A percentile compares a stretch with the other conserved stretches of the same genome.
These are phyloP conservation scores for Artibeus jamaicensis DNA, from an alignment of 2,797 vertebrate genomes.

Conservation along the genomic window DNA sequence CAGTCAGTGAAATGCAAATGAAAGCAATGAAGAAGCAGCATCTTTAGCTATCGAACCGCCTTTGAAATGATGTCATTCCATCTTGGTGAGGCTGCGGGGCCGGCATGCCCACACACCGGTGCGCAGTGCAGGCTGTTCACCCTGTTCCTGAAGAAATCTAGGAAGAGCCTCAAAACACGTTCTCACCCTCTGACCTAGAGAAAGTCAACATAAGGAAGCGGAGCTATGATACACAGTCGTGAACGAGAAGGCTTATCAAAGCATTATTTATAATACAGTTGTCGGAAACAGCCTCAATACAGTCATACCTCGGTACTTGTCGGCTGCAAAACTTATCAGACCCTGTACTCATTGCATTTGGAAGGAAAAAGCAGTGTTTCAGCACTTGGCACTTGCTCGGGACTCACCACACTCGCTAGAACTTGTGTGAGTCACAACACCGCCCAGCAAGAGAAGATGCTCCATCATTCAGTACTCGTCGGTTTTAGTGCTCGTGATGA, in stretches of 20 bases:
- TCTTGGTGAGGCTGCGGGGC: neutral
- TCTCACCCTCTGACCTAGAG: neutral
- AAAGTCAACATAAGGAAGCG: neutral
- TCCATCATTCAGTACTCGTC: neutral
- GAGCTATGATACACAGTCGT: neutral
- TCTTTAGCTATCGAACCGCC: neutral
- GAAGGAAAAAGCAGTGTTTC: too few species aligned
- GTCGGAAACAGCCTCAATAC: neutral
- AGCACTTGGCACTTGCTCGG: too few species aligned
- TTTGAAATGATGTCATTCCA: fast-evolving
- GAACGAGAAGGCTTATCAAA: neutral
- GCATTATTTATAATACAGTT: neutral
- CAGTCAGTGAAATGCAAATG: neutral
- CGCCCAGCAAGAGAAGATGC: neutral
- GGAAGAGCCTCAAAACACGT: neutral
- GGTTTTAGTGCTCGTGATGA: neutral
- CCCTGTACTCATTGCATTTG: too few species aligned
- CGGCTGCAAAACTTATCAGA: too few species aligned
- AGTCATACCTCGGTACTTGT: neutral
- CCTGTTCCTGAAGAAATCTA: neutral
- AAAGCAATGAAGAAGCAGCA: neutral
- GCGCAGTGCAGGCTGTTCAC: fast-evolving
- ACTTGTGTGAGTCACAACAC: neutral
- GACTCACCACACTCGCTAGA: too few species aligned
- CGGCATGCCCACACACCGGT: fast-evolving